These are phyloP conservation scores for Tethya wilhelma DNA, from an alignment of 37 sponge, comb jelly and placozoan species.

Conservation along the genomic window DNA sequence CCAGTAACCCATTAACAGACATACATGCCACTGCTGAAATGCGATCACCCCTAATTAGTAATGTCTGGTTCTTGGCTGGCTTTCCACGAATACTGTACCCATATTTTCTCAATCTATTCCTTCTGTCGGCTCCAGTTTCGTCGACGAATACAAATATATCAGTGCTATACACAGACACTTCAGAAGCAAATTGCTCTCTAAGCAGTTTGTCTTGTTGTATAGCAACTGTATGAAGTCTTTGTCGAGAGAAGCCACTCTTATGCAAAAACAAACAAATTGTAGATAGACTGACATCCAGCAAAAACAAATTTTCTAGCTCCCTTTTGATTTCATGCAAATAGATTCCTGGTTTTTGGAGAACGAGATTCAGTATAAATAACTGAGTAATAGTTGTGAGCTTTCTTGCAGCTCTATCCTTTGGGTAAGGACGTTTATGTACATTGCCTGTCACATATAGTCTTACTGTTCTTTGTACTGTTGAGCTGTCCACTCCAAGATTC, in stretches of 20 bases:
- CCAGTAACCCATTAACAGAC: slow-evolving; percentile 32
- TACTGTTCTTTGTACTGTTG: slow-evolving; percentile 39
- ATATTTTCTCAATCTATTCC: slow-evolving; percentile 8
- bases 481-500: slow-evolving; percentile 34
- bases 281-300: slow-evolving; percentile 7
- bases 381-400: slow-evolving; percentile 31
- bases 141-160: slow-evolving; percentile 62
- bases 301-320: not conserved
- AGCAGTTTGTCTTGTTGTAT: slow-evolving; percentile 15
- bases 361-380: slow-evolving; percentile 16
- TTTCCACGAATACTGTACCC: slow-evolving; percentile 49
- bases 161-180: slow-evolving; percentile 21
- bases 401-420: slow-evolving; percentile 18
- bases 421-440: slow-evolving; percentile 30
- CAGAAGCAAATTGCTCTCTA: slow-evolving; percentile 23
- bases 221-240: slow-evolving; percentile 16
- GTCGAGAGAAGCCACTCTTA: slow-evolving; percentile 21
- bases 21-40: slow-evolving; percentile 51
- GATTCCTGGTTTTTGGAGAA: slow-evolving; percentile 26
- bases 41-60: slow-evolving; percentile 38
- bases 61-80: not conserved
- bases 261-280: slow-evolving; percentile 21
- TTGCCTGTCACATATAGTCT: slow-evolving; percentile 22
- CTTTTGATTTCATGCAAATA: slow-evolving; percentile 18
- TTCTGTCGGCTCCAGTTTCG: slow-evolving; percentile 42